Evolutionary conservation across 1,140 invertebrate species (phyloP), one percentile per base, ranked within the genome.

Genomic region (Polypedilum pembai): DNA sequence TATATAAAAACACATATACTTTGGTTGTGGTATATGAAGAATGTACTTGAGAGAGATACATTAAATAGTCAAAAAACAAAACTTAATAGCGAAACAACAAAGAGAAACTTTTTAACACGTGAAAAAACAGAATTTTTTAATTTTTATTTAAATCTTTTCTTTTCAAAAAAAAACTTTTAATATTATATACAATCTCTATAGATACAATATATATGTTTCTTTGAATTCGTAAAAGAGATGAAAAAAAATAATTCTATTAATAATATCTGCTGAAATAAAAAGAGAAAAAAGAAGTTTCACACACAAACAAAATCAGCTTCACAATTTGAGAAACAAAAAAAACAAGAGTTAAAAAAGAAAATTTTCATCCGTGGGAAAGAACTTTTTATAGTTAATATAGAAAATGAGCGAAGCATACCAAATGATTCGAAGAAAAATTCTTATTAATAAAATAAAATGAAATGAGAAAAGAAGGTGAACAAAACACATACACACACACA

Each of bases 241-340:
- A 69, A 69, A 18, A n/a, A 66, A 69, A 69, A 69, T 69, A 69
- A 69, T 69, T 69, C 65, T 69, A 69, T 69, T 69, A 69, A 69
- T 56, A 56, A 56, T 56, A 56, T 12, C 12, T 56, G 45, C 45
- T 56, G 45, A 56, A 56, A 45, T 45, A 45, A 66, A 66, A 69
- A 69, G 65, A 69, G n/a, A 56, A 12, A 15, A 17, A 56, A 56
- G n/a, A 56, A 56, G n/a, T 69, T 69, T 20, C 65, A 69, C 65
- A 69, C 65, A 69, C 15, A 69, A n/a, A 69, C 65, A 56, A 56
- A 56, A 56, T 56, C 45, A 56, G 45, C 45, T n/a, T n/a, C 45
- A 56, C n/a, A n/a, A 8, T 69, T 21, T 69, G 18, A 20, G 24
- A 33, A 33, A 33, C 5, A 33, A 33, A 33, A 33, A 33, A 33